Evolutionary conservation across 2,888 invertebrate species (phyloP).

Genomic region (Rapana venosa): DNA sequence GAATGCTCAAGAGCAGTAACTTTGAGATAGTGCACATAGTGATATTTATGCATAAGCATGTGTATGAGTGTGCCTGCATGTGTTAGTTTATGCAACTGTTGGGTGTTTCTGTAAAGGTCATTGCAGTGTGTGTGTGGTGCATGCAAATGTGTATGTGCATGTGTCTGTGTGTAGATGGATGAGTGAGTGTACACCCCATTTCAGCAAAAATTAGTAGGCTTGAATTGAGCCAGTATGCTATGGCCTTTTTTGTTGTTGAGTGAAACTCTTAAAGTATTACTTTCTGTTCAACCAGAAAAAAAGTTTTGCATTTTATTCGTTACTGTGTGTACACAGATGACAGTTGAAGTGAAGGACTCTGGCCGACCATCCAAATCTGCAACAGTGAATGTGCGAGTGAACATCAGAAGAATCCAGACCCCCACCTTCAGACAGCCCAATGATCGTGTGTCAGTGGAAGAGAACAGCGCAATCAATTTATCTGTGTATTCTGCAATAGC

Average conservation of each 20-base stretch:
- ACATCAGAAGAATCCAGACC: constrained; percentile 4
- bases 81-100: background rate
- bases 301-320: background rate
- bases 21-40: too few species aligned
- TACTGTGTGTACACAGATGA: constrained; percentile 40
- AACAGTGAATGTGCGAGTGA: constrained; percentile 34
- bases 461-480: constrained; percentile 17
- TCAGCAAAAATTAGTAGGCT: too few species aligned
- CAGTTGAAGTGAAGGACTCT: constrained; percentile 48
- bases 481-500: constrained; percentile 34
- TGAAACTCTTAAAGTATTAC: too few species aligned
- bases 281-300: too few species aligned
- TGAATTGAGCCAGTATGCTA: too few species aligned
- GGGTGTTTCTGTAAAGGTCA: background rate
- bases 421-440: constrained; percentile 16
- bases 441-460: constrained; percentile 27
- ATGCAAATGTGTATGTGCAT: too few species aligned
- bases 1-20: too few species aligned
- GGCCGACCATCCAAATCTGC: constrained; percentile 44
- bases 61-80: background rate
- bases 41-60: background rate
- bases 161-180: too few species aligned
- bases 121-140: too few species aligned
- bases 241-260: too few species aligned
- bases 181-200: too few species aligned